Evolutionary conservation across 2,113 vertebrate species (phyloP).

Genomic region (Salminus brasiliensis): DNA sequence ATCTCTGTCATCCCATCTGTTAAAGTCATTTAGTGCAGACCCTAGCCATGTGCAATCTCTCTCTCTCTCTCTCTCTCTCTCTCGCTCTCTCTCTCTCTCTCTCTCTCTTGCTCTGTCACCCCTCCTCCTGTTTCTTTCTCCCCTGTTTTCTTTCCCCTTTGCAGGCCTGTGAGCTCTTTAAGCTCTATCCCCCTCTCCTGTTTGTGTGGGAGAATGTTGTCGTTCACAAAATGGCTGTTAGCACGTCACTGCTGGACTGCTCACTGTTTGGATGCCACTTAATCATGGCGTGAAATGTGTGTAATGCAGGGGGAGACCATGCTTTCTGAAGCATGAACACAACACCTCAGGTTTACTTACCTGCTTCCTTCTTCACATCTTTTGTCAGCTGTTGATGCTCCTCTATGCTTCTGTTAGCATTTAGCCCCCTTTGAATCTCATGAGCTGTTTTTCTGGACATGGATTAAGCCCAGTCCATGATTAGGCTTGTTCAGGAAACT

Average conservation of each 20-base stretch:
- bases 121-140: not conserved
- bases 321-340: slow-evolving; percentile 13
- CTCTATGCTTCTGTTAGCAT: not conserved
- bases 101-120: not conserved
- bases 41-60: not conserved
- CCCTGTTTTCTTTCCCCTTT: not conserved
- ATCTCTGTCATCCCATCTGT: slow-evolving; percentile 24
- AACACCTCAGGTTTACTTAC: not conserved
- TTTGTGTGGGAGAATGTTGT: slow-evolving; percentile 45
- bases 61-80: slow-evolving; percentile 3
- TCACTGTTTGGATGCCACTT: slow-evolving; percentile 8
- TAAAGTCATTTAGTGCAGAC: slow-evolving; percentile 30
- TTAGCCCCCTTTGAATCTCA: too few relatives aligned
- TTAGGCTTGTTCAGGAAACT: too few relatives aligned
- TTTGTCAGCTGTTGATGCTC: not conserved
- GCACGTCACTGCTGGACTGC: not conserved
- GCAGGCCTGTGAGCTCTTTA: not conserved
- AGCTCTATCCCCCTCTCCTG: slow-evolving; percentile 52
- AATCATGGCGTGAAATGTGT: slow-evolving; percentile 15
- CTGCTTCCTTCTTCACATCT: not conserved
- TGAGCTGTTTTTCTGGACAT: too few relatives aligned
- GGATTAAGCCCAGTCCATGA: too few relatives aligned
- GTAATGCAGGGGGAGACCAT: not conserved
- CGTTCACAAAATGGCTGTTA: slow-evolving; percentile 45
- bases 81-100: slow-evolving; percentile 13